Percentiles rank a stretch among this genome's conserved stretches.
phyloP scores from a whole-genome alignment of 1,140 invertebrate genomes.

The Coelopa frigida region DNA sequence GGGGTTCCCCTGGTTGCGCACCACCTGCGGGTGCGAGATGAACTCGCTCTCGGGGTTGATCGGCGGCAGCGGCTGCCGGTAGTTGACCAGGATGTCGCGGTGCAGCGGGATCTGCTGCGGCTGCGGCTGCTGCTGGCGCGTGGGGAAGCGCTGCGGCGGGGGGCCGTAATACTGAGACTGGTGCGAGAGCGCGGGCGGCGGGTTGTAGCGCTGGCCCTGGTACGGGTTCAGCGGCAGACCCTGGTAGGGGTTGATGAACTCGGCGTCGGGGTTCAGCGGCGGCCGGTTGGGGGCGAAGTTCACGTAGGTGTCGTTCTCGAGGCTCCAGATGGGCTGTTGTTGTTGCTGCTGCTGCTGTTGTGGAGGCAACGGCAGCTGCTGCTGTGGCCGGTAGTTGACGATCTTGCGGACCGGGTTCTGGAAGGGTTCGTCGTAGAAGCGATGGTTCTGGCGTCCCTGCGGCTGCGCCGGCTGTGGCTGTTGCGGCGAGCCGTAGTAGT shows the following conservation, averaged over 20 bases:
- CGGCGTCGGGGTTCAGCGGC: constrained; percentile 59
- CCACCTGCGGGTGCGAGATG: constrained; percentile 15
- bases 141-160: constrained; percentile 16
- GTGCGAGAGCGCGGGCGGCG: constrained; percentile 28
- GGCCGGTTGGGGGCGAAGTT: constrained; percentile 56
- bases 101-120: constrained; percentile 40
- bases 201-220: constrained; percentile 21
- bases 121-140: constrained; percentile 23
- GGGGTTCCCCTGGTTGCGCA: constrained; percentile 8
- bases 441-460: constrained; percentile 20
- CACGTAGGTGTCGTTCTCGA: constrained; percentile 55
- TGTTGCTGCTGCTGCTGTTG: constrained; percentile 30
- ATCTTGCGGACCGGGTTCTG: constrained; percentile 25
- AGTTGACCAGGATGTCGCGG: constrained; percentile 49
- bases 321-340: constrained; percentile 38
- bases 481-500: constrained; percentile 14
- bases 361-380: constrained; percentile 5
- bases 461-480: too few relatives aligned
- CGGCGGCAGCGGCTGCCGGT: constrained; percentile 46
- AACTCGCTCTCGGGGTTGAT: constrained; percentile 51
- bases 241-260: constrained; percentile 49
- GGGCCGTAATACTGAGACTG: constrained; percentile 26
- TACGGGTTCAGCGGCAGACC: constrained; percentile 6
- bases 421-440: constrained; percentile 31
- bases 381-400: constrained; percentile 15